Evolutionary conservation across 1,140 invertebrate genomes (phyloP), one percentile per base, ranked within the genome.

Genomic region (Nasonia giraulti): DNA sequence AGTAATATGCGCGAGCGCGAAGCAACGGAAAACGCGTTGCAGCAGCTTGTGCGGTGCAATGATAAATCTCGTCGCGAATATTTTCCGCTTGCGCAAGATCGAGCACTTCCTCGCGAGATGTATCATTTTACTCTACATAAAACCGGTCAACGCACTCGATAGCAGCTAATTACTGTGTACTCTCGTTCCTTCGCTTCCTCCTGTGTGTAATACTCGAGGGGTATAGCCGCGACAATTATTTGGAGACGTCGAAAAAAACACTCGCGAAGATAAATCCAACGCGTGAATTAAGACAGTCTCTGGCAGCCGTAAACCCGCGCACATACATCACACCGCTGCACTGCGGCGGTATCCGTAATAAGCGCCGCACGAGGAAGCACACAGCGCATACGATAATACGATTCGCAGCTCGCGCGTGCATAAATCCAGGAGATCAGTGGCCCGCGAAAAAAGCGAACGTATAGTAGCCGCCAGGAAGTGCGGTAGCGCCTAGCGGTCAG

Each of bases 131-230:
- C 73, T 75, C 17, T 20, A 5, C 4, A 11, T 33, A 14, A 77
- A 83, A 75, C 82, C 62, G 82, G 82, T 84, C 82, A 84, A 84
- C 55, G 62, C 40, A 71, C 76, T 73, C 17, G 82, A 84, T 33
- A 31, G 71, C 17, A 33, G 27, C 7, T 78, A 78, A 83, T 83
- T 83, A 78, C 37, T 27, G 27, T 27, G 27, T 27, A 27, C 27
- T 27, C 27, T 27, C 27, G 27, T 27, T 27, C 27, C 27, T 27
- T 27, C 27, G 27, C 27, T 27, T 27, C 27, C 27, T 27, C 27
- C 27, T 27, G 27, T 27, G 1, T 27, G 27, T 27, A 27, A 27
- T 27, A 27, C 27, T 2, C 27, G 27, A 27, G 1, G 27, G 0
- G 1, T 27, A 27, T 1, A 27, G 5, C 0, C 17, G 55, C 55